phyloP scores from a whole-genome alignment of 2,797 vertebrate genomes.

The Periparus ater region DNA sequence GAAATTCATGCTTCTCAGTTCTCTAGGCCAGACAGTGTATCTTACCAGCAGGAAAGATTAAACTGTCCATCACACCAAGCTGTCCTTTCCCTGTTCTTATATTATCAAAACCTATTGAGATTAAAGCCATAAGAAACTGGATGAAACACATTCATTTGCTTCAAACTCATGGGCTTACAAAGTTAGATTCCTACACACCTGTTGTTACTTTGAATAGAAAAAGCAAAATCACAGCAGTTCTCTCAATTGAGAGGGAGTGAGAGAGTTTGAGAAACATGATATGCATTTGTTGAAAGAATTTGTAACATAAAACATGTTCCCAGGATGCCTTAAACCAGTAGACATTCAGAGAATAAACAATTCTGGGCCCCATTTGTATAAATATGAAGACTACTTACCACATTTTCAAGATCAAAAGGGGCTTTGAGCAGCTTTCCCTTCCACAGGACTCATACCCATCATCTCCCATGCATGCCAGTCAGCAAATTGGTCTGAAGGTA shows the following conservation, averaged over 20 bases:
- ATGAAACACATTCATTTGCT: neutral
- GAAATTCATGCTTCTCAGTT: constrained; percentile 55
- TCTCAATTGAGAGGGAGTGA: neutral
- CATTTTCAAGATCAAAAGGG: neutral
- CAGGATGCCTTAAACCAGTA: neutral
- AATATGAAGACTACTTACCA: neutral
- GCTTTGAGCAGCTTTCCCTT: neutral
- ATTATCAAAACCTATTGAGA: neutral
- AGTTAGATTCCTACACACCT: neutral
- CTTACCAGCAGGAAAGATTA: constrained; percentile 68
- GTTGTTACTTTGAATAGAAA: neutral
- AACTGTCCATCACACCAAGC: constrained; percentile 56
- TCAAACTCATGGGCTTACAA: neutral
- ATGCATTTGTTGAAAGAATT: neutral
- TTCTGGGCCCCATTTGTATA: neutral
- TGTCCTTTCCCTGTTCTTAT: constrained; percentile 26
- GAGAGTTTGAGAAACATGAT: neutral
- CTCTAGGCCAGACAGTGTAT: neutral
- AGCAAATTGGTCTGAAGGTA: neutral
- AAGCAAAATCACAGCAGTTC: neutral
- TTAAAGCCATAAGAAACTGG: neutral
- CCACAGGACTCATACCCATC: neutral
- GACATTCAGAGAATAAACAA: neutral
- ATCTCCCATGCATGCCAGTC: neutral
- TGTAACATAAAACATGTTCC: neutral